Percentiles rank a stretch among this genome's conserved stretches.
Conservation (phyloP, 2,113 vertebrate species). For the Chloroceryle aenea region DNA sequence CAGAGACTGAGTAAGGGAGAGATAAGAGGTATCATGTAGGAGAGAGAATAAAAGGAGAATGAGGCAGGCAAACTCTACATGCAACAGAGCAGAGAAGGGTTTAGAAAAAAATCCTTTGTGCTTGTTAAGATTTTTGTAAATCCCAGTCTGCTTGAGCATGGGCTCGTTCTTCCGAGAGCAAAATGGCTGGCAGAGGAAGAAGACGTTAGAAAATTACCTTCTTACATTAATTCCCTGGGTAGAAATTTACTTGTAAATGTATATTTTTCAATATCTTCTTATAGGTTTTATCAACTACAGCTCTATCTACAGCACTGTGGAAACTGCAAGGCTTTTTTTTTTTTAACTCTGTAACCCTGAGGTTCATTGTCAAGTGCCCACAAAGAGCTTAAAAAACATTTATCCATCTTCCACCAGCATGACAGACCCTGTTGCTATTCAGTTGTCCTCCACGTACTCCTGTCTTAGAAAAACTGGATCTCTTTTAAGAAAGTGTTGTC, state of each 20-base stretch:
- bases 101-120: slow-evolving; percentile 43
- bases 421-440: neutral
- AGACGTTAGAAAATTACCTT: slow-evolving; percentile 15
- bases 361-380: neutral
- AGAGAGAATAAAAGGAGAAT: neutral
- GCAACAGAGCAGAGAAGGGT: neutral
- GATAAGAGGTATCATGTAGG: neutral
- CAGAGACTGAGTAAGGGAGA: neutral
- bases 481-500: neutral
- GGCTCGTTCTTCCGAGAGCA: neutral
- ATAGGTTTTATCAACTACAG: slow-evolving; percentile 27
- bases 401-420: neutral
- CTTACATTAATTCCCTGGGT: slow-evolving; percentile 38
- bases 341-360: neutral
- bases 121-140: slow-evolving; percentile 44
- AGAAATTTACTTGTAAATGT: slow-evolving; percentile 19
- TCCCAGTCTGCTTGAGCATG: neutral
- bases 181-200: neutral
- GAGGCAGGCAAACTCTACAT: neutral
- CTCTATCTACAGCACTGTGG: neutral
- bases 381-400: neutral
- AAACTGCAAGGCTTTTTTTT: neutral
- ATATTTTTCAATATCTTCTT: slow-evolving; percentile 53
- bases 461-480: neutral
- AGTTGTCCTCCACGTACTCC: neutral